Evolutionary conservation across 2,797 vertebrate genomes (phyloP).

Genomic region (Chaunax sp.): DNA sequence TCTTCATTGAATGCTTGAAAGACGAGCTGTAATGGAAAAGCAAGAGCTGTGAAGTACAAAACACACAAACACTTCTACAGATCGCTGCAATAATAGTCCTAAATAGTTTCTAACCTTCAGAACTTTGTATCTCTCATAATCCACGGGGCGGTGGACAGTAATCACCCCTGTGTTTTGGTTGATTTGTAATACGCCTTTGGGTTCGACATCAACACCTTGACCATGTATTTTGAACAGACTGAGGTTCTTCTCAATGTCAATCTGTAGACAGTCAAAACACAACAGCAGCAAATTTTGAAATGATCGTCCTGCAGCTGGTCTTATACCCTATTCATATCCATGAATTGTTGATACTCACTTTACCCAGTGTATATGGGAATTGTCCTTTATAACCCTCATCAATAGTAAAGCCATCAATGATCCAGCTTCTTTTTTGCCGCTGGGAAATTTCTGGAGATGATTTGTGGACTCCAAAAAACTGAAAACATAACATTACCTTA

Average conservation of each 20-base stretch:
- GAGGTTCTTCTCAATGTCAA: conserved; percentile 29
- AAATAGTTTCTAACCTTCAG: conserved; percentile 56
- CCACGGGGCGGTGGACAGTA: conserved; percentile 54
- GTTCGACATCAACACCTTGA: conserved; percentile 67
- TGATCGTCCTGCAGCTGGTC: neutral
- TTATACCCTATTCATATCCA: neutral
- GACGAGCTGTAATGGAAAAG: conserved; percentile 55
- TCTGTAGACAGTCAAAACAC: conserved; percentile 51
- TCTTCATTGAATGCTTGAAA: conserved; percentile 60
- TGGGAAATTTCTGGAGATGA: conserved; percentile 33
- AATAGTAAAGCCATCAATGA: conserved; percentile 76
- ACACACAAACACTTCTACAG: neutral
- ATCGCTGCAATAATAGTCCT: neutral
- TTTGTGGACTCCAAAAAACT: conserved; percentile 39
- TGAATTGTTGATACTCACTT: conserved; percentile 58
- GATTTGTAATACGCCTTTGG: conserved; percentile 61
- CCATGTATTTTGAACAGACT: conserved; percentile 47
- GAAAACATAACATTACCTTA: neutral
- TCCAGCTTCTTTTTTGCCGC: conserved; percentile 81
- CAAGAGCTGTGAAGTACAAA: neutral
- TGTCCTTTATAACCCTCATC: conserved; percentile 67
- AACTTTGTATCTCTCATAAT: conserved; percentile 56
- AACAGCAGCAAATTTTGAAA: neutral
- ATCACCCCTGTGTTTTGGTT: conserved; percentile 42
- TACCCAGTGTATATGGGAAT: conserved; percentile 72